phyloP scores from a whole-genome alignment of 2,888 invertebrate species.

The Capitulum mitella region DNA sequence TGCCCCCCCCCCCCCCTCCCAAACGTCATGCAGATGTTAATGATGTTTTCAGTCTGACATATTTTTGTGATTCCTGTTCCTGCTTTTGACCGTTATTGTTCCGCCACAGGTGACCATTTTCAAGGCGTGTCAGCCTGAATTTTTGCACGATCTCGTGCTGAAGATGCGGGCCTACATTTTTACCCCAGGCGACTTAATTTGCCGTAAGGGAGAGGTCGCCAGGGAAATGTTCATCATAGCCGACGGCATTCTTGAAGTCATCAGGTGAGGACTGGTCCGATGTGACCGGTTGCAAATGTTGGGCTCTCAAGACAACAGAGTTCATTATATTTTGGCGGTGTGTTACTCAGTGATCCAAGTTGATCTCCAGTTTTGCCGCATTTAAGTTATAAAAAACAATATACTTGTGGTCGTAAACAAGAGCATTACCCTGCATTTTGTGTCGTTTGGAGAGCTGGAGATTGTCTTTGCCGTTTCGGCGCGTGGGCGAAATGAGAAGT shows the following conservation, averaged over 20 bases:
- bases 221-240: conserved; percentile 98
- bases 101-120: conserved; percentile 77
- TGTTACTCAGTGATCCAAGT: too few relatives aligned
- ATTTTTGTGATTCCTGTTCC: neutral
- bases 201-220: conserved; percentile 88
- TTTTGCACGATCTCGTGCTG: conserved; percentile 88
- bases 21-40: neutral
- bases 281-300: too few relatives aligned
- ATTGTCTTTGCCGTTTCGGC: too few relatives aligned
- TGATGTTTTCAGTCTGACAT: too few relatives aligned
- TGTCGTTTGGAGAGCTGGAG: too few relatives aligned
- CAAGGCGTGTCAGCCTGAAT: conserved; percentile 96
- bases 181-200: conserved; percentile 94
- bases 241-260: conserved; percentile 89
- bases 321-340: too few relatives aligned
- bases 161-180: conserved; percentile 99
- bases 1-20: neutral
- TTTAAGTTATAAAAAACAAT: too few relatives aligned
- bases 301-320: too few relatives aligned
- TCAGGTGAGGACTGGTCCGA: conserved; percentile 52
- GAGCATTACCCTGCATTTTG: too few relatives aligned
- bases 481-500: too few relatives aligned
- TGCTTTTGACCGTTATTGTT: neutral
- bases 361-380: too few relatives aligned
- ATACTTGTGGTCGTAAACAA: too few relatives aligned